Evolutionary conservation across 64 coral and sea anemone genomes (phyloP).

Genomic region (Trachythela sp.): DNA sequence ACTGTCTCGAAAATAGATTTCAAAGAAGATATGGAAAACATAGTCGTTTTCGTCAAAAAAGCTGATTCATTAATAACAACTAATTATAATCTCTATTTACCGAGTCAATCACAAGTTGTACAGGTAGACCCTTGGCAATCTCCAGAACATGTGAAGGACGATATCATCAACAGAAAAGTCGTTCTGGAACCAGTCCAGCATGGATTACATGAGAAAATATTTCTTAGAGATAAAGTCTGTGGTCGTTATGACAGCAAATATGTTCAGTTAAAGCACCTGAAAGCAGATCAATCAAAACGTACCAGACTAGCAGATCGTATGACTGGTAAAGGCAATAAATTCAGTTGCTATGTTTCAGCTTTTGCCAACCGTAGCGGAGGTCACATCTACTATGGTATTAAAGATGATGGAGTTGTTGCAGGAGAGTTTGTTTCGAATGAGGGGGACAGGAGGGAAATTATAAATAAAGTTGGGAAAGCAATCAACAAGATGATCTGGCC

Average conservation of each 20-base stretch:
- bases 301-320: background rate
- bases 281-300: background rate
- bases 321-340: background rate
- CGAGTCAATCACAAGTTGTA: background rate
- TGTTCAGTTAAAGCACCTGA: background rate
- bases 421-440: background rate
- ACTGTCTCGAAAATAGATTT: background rate
- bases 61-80: background rate
- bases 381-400: constrained; percentile 17
- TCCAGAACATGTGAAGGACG: background rate
- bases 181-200: background rate
- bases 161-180: background rate
- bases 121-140: background rate
- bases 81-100: background rate
- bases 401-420: background rate
- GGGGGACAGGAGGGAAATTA: background rate
- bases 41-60: background rate
- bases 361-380: background rate
- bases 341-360: background rate
- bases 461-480: background rate
- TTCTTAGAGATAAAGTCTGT: background rate
- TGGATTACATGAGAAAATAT: background rate
- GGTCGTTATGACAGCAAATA: background rate
- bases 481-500: constrained; percentile 9
- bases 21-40: background rate